phyloP scores from a whole-genome alignment of 1,140 invertebrate species.

The Latrodectus geometricus region DNA sequence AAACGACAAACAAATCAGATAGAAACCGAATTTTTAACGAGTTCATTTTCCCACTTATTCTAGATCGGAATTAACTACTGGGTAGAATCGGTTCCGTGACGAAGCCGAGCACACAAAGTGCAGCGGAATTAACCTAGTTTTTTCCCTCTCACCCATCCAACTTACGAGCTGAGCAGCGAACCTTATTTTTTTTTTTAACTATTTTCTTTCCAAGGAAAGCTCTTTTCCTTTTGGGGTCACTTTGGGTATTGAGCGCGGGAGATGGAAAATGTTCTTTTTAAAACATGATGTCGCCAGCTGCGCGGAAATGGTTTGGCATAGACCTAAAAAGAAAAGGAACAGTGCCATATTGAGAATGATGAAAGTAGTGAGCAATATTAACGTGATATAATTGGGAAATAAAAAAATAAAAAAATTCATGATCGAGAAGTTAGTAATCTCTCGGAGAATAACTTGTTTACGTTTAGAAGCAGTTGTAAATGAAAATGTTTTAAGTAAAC shows the following conservation, averaged over 20 bases:
- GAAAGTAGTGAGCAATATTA: too few species aligned
- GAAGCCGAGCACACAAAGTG: not conserved
- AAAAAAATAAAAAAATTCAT: too few species aligned
- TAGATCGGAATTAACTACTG: not conserved
- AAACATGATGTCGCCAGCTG: slow-evolving; percentile 15
- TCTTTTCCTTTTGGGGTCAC: slow-evolving; percentile 39
- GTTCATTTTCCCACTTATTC: slow-evolving; percentile 2
- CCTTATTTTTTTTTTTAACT: not conserved
- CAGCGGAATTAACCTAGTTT: slow-evolving; percentile 40
- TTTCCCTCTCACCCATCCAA: not conserved
- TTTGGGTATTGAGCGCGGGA: slow-evolving; percentile 1
- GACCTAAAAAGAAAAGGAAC: not conserved
- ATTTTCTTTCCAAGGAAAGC: slow-evolving; percentile 12
- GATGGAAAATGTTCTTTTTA: not conserved
- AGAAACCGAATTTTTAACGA: not conserved
- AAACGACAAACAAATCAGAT: not conserved
- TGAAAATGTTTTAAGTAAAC: too few species aligned
- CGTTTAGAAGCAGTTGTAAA: too few species aligned
- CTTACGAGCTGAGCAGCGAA: not conserved
- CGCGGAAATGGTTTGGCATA: slow-evolving; percentile 30
- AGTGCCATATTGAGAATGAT: not conserved
- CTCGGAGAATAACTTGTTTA: too few species aligned
- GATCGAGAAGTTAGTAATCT: too few species aligned
- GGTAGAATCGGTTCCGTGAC: not conserved
- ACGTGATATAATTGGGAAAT: too few species aligned